Evolutionary conservation across 2,888 invertebrate genomes (phyloP).

Genomic region (Polydrusus pterygomalis): DNA sequence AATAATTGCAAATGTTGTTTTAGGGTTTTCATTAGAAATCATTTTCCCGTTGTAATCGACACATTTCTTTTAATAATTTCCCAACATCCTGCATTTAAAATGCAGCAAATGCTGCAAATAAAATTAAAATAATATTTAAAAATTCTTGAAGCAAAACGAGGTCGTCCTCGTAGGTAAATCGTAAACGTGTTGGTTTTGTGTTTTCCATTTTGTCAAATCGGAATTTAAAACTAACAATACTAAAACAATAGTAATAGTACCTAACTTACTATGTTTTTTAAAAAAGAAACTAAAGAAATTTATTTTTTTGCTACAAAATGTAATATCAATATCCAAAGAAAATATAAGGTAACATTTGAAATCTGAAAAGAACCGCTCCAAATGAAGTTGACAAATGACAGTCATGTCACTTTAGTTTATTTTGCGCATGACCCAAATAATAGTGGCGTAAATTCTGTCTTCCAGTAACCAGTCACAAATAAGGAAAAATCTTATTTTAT

Average conservation of each 20-base stretch:
- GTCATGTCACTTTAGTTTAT: no score
- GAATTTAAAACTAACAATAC: background rate
- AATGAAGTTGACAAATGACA: background rate
- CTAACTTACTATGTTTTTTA: background rate
- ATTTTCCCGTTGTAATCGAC: background rate
- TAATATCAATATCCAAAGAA: background rate
- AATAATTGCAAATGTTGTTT: background rate
- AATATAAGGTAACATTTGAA: no score
- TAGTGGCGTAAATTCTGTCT: no score
- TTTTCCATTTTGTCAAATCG: slow-evolving; percentile 5
- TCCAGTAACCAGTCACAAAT: no score
- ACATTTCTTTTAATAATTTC: background rate
- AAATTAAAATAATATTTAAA: background rate
- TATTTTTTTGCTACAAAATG: background rate
- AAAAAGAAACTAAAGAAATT: background rate
- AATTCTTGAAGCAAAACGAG: background rate
- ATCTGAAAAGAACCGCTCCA: background rate
- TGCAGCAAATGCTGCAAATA: no score
- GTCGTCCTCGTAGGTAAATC: background rate
- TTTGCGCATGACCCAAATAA: no score
- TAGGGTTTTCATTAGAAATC: background rate
- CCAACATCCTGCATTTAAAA: background rate
- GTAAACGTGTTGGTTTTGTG: background rate
- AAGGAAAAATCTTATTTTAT: no score
- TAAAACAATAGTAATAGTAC: background rate